These are phyloP conservation scores for Berghia stephanieae DNA, from an alignment of 1,140 invertebrate genomes.

Conservation along the genomic window DNA sequence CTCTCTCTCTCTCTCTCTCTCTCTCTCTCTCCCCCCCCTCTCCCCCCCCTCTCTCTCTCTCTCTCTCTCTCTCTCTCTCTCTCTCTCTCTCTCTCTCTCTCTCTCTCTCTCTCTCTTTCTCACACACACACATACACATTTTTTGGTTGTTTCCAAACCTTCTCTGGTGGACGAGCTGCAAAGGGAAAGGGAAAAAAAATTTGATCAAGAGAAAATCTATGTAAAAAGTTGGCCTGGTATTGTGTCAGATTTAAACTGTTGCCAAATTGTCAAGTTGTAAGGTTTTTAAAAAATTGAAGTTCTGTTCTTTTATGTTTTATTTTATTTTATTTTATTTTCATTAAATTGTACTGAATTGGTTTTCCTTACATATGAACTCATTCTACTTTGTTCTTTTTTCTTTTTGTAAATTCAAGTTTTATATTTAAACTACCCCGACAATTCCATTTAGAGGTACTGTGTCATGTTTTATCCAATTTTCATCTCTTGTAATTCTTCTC, in stretches of 20 bases:
- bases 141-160: background rate
- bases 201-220: too few relatives aligned
- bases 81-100: background rate
- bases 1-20: background rate
- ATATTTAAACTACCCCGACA: too few relatives aligned
- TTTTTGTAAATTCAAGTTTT: too few relatives aligned
- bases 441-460: too few relatives aligned
- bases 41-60: background rate
- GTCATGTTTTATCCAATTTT: too few relatives aligned
- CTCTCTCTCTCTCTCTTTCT: constrained; percentile 13
- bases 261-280: background rate
- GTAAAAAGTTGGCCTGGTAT: background rate
- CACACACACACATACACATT: background rate
- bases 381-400: constrained; percentile 5
- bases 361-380: background rate
- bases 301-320: background rate
- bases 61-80: background rate
- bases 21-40: background rate
- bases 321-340: too few relatives aligned
- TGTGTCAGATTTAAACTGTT: background rate
- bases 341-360: too few relatives aligned
- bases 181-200: too few relatives aligned
- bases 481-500: too few relatives aligned
- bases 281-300: background rate
- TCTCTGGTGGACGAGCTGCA: too few relatives aligned